Base-by-base conservation (phyloP, 2,888 invertebrate species). In the Xestia ashworthii region DNA sequence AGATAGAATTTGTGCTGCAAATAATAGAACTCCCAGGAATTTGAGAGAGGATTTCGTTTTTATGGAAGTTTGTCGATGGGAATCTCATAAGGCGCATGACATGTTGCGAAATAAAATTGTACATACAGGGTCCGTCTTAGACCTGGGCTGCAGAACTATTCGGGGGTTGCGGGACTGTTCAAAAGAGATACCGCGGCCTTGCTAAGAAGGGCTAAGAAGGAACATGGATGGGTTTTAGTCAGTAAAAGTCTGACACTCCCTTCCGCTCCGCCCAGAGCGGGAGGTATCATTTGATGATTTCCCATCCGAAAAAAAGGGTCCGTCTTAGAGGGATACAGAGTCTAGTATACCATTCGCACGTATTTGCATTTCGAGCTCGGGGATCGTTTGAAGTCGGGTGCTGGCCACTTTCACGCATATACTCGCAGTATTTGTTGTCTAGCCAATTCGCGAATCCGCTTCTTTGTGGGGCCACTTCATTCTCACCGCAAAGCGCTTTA, bases 401-500 rank as follows among this genome's bases (percentile, higher is more conserved):
- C 41, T 69, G 73, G 2, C 44, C 64, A 48, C 32, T 67, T 14
- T 92, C 91, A 32, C 86, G 86, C 11, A 95, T 78, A 66, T 91
- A 96, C 85, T 96, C 92, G 3, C 91, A 87, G 73, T 96, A 96
- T 87, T 96, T 96, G 46, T 83, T 71, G 85, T 96, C 95, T 66
- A 96, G 89, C 96, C 96, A 96, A n/a, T 78, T 78, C 0, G 95
- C 95, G 73, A 96, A 96, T 5, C 89, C 92, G 22, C 84, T 82
- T 70, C 91, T 78, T 12, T 93, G 90, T 0, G 81, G 84, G 32
- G 83, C 78, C 14, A 81, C 75, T 5, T 78, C 77, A 16, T 55
- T 68, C 75, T 69, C 89, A 62, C 74, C 76, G 8, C 69, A 66
- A 38, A 79, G 70, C n/a, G 80, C 19, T 62, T 62, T 62, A 19